Evolutionary conservation across 2,113 vertebrate genomes (phyloP).

Genomic region (Alectura lathami): DNA sequence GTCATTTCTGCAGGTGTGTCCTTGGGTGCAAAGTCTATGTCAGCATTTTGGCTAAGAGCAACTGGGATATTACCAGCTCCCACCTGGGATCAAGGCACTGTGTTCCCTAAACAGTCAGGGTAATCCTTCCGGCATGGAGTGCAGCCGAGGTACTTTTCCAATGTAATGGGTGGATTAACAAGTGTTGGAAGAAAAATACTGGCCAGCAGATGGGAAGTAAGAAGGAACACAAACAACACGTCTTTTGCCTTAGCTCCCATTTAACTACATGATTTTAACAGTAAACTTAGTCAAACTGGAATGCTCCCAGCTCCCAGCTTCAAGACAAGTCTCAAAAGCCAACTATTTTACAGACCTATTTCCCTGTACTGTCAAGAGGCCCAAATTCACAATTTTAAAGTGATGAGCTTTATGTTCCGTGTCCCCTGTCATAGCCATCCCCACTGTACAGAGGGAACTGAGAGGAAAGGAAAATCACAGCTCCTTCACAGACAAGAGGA

Average conservation of each 20-base stretch:
- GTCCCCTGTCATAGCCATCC: neutral
- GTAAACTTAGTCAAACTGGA: neutral
- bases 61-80: neutral
- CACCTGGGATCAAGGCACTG: neutral
- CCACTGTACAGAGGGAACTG: rapidly evolving
- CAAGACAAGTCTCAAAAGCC: neutral
- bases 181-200: neutral
- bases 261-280: neutral
- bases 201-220: neutral
- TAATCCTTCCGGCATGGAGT: neutral
- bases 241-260: neutral
- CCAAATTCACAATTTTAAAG: neutral
- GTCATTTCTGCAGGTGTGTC: neutral
- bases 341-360: neutral
- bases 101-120: neutral
- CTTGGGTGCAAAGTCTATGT: neutral
- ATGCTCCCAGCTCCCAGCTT: neutral
- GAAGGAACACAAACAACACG: neutral
- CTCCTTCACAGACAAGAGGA: neutral
- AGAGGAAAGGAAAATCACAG: neutral
- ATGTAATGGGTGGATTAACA: neutral
- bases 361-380: neutral
- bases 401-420: neutral
- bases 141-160: neutral
- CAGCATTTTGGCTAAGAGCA: neutral